Conservation (phyloP, 2,888 invertebrate genomes). For the Hesperia comma region DNA sequence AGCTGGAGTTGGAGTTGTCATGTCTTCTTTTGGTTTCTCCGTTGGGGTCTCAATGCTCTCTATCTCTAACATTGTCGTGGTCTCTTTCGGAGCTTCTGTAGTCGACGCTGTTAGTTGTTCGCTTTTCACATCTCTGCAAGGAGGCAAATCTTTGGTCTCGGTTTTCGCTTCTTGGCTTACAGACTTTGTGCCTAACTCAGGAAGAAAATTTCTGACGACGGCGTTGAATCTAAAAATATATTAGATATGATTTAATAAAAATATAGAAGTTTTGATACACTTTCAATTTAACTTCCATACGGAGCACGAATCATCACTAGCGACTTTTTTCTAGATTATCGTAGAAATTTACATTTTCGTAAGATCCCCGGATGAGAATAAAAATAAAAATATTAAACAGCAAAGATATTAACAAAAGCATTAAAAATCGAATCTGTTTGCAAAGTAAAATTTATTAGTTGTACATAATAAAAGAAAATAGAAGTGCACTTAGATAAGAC, state of each 20-base stretch:
- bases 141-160: slow-evolving; percentile 42
- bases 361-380: too few relatives aligned
- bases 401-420: too few relatives aligned
- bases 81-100: slow-evolving; percentile 38
- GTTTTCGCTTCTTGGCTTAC: slow-evolving; percentile 35
- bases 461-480: too few relatives aligned
- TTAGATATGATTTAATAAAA: not conserved
- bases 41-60: slow-evolving; percentile 32
- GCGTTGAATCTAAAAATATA: slow-evolving; percentile 66
- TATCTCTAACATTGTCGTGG: slow-evolving; percentile 34
- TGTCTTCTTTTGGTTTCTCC: slow-evolving; percentile 37
- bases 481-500: too few relatives aligned
- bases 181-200: slow-evolving; percentile 43
- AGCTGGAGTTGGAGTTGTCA: slow-evolving; percentile 21
- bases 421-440: too few relatives aligned
- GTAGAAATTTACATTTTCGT: too few relatives aligned
- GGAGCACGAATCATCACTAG: too few relatives aligned
- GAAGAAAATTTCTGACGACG: slow-evolving; percentile 67
- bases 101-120: slow-evolving; percentile 52
- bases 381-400: too few relatives aligned
- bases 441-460: too few relatives aligned
- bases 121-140: slow-evolving; percentile 58
- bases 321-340: too few relatives aligned
- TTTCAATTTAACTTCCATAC: too few relatives aligned
- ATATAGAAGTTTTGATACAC: not conserved